Evolutionary conservation across 2,113 vertebrate species (phyloP).

Genomic region (Nothoprocta pentlandii): DNA sequence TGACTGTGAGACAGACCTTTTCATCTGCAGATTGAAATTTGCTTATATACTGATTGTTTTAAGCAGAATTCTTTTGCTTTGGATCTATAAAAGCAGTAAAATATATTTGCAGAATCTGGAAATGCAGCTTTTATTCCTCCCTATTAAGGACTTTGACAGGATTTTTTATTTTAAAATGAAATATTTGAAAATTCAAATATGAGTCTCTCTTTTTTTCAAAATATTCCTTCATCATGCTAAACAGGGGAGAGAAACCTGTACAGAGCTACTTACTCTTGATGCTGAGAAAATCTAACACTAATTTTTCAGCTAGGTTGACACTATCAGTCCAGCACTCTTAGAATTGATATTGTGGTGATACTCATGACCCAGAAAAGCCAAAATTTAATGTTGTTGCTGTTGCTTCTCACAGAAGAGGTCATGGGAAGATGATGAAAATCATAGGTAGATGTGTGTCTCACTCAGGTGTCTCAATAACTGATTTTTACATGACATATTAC

Average conservation of each 20-base stretch:
- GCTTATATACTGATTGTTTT: not conserved
- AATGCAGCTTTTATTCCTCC: not conserved
- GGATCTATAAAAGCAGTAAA: not conserved
- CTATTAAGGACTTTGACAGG: not conserved
- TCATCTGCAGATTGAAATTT: not conserved
- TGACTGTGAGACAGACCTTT: not conserved
- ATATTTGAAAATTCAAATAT: not conserved
- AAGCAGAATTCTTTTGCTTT: not conserved
- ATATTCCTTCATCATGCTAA: not conserved
- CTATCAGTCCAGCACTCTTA: not conserved
- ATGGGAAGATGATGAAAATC: not conserved
- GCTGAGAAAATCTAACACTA: not conserved
- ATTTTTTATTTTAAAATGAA: not conserved
- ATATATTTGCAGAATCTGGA: not conserved
- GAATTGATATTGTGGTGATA: not conserved
- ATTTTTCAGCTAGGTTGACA: not conserved
- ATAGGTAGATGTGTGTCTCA: not conserved
- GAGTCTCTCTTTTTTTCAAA: not conserved
- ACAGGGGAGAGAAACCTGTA: not conserved
- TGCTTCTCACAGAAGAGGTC: not conserved
- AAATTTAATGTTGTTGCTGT: not conserved
- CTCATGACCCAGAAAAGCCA: not conserved
- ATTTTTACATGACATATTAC: not conserved
- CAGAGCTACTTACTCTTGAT: not conserved
- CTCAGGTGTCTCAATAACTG: not conserved